Evolutionary conservation across 2,113 vertebrate genomes (phyloP).

Genomic region (Lampris megalopsis): DNA sequence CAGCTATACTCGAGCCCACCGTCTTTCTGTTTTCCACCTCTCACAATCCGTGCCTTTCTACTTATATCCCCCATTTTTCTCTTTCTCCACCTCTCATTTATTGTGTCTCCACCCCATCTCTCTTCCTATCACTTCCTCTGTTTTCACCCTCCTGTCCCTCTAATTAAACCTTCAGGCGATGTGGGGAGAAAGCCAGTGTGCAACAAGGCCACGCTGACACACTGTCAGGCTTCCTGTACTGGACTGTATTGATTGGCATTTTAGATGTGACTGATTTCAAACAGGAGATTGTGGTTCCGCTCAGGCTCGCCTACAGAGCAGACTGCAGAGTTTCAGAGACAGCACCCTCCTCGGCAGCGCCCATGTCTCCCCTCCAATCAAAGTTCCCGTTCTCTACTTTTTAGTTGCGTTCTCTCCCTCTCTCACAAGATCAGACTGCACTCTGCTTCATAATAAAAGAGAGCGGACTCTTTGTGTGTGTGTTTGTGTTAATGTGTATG

Average conservation of each 20-base stretch:
- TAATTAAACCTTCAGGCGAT: not conserved
- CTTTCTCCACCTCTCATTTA: too few species aligned
- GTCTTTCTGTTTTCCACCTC: not conserved
- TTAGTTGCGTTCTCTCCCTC: not conserved
- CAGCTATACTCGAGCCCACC: not conserved
- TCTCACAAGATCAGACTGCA: too few species aligned
- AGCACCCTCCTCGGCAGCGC: not conserved
- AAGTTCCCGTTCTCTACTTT: not conserved
- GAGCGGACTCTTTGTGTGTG: not conserved
- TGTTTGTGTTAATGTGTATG: not conserved
- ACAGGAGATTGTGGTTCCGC: slow-evolving; percentile 8
- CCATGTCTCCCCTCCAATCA: slow-evolving; percentile 1
- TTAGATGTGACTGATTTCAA: slow-evolving; percentile 34
- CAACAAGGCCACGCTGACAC: not conserved
- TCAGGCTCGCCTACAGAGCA: not conserved
- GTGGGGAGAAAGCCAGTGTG: not conserved
- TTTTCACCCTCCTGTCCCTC: not conserved
- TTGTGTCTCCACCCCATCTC: not conserved
- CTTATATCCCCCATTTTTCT: too few species aligned
- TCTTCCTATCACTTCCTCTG: not conserved
- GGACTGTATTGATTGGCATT: slow-evolving; percentile 20
- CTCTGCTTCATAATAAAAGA: too few species aligned
- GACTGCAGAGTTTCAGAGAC: not conserved
- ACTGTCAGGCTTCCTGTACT: slow-evolving; percentile 1
- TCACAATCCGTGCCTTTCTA: too few species aligned